Evolutionary conservation across 23 tunicate genomes (phyloP).

Genomic region (Ciona savignyi): DNA sequence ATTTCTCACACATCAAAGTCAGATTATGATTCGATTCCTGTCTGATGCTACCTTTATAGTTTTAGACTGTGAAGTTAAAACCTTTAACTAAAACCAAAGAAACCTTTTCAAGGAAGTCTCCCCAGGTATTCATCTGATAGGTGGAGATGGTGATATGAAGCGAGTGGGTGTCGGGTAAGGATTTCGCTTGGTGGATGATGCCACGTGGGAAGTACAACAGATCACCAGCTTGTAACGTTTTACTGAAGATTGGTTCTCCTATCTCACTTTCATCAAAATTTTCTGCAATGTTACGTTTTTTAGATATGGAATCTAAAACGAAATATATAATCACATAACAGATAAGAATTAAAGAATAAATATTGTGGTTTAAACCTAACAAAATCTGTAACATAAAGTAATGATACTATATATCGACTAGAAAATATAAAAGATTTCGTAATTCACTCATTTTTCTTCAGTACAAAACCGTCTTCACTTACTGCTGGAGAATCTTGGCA

Average conservation of each 20-base stretch:
- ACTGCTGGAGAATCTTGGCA: slow-evolving; percentile 86
- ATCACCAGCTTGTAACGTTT: slow-evolving; percentile 70
- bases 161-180: slow-evolving; percentile 73
- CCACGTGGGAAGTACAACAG: slow-evolving; percentile 94
- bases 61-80: background rate
- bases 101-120: slow-evolving; percentile 78
- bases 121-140: slow-evolving; percentile 86
- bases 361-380: background rate
- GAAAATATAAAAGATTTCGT: background rate
- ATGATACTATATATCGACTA: no score
- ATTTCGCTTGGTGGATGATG: slow-evolving; percentile 84
- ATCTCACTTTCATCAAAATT: slow-evolving; percentile 65
- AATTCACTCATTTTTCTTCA: no score
- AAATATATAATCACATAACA: background rate
- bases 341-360: background rate
- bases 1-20: no score
- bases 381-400: no score
- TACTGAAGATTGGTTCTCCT: slow-evolving; percentile 42
- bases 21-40: no score
- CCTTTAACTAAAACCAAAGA: no score
- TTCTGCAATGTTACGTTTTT: slow-evolving; percentile 20
- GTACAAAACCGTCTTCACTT: no score
- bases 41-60: no score
- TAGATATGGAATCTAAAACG: background rate
- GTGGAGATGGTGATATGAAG: slow-evolving; percentile 92